Evolutionary conservation across 2,888 invertebrate species (phyloP).

Genomic region (Megastigmus dorsalis): DNA sequence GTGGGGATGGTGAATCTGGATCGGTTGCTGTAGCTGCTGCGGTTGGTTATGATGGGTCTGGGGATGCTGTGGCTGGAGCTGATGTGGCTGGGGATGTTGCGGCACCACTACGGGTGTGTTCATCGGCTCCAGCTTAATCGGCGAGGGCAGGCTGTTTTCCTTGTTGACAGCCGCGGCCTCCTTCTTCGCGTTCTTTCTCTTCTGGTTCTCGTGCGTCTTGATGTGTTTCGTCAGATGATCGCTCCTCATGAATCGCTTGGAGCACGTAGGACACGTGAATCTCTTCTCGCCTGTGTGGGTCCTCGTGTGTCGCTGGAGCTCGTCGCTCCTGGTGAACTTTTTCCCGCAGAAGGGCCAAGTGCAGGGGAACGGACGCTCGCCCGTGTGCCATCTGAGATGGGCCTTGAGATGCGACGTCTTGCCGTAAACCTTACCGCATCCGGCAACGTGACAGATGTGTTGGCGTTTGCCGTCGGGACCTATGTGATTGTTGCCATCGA

Average conservation of each 20-base stretch:
- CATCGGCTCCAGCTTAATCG: not conserved
- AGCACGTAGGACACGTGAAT: conserved; percentile 90
- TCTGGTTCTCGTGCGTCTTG: conserved; percentile 87
- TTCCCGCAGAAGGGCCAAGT: conserved; percentile 93
- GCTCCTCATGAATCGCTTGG: conserved; percentile 93
- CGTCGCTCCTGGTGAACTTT: conserved; percentile 93
- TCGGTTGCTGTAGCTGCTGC: not conserved
- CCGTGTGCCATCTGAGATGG: conserved; percentile 93
- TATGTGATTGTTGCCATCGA: conserved; percentile 85
- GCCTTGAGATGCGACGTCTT: conserved; percentile 96
- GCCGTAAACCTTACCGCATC: conserved; percentile 91
- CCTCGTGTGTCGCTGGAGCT: conserved; percentile 83
- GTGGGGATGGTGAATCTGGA: not conserved
- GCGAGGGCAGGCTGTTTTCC: conserved; percentile 15
- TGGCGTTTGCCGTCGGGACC: conserved; percentile 87
- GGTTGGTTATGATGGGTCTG: no score
- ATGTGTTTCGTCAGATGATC: conserved; percentile 96
- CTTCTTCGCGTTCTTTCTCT: conserved; percentile 61
- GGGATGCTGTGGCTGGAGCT: not conserved
- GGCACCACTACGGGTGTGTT: not conserved
- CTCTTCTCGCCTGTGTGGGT: conserved; percentile 94
- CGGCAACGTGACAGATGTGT: conserved; percentile 91
- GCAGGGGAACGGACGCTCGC: conserved; percentile 93
- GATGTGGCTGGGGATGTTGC: conserved; percentile 41
- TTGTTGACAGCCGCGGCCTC: conserved; percentile 15